Percentiles rank a stretch among this genome's conserved stretches.
Conservation (phyloP, 2,113 vertebrate genomes). For the Myiagra hebetior region DNA sequence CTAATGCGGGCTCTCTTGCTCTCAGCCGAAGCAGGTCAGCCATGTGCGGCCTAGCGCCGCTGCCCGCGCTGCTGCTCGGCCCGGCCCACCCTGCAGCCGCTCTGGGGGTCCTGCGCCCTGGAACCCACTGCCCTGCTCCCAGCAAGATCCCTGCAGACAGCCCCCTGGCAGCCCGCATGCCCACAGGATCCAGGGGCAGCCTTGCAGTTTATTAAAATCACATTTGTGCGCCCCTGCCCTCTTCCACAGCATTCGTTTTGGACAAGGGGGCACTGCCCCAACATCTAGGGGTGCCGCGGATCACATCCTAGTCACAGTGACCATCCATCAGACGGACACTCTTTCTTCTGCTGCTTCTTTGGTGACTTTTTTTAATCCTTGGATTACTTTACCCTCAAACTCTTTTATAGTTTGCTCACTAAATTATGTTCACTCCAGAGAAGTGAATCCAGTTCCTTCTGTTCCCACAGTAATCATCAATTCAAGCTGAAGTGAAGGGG, state of each 20-base stretch:
- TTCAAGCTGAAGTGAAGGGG: constrained; percentile 44
- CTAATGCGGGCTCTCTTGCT: constrained; percentile 37
- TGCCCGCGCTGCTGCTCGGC: not conserved
- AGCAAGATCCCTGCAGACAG: not conserved
- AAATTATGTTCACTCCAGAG: constrained; percentile 41
- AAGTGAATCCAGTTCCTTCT: constrained; percentile 30
- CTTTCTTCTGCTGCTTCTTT: not conserved
- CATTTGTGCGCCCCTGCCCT: not conserved
- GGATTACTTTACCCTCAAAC: constrained; percentile 25
- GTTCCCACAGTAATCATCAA: constrained; percentile 47
- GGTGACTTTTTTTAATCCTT: not conserved
- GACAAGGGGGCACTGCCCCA: not conserved
- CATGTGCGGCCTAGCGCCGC: not conserved
- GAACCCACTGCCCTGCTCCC: not conserved
- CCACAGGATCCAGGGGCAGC: not conserved
- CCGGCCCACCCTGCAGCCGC: not conserved
- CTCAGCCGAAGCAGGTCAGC: constrained; percentile 60
- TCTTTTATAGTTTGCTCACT: constrained; percentile 41
- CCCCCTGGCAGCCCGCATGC: rapidly evolving
- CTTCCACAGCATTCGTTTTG: not conserved
- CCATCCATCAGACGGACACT: not conserved
- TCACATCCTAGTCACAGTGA: not conserved
- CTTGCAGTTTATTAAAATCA: not conserved
- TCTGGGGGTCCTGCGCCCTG: rapidly evolving
- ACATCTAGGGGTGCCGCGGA: not conserved